Evolutionary conservation across 2,113 vertebrate species (phyloP), one percentile per base, ranked within the genome.

Genomic region (Scatophagus argus): DNA sequence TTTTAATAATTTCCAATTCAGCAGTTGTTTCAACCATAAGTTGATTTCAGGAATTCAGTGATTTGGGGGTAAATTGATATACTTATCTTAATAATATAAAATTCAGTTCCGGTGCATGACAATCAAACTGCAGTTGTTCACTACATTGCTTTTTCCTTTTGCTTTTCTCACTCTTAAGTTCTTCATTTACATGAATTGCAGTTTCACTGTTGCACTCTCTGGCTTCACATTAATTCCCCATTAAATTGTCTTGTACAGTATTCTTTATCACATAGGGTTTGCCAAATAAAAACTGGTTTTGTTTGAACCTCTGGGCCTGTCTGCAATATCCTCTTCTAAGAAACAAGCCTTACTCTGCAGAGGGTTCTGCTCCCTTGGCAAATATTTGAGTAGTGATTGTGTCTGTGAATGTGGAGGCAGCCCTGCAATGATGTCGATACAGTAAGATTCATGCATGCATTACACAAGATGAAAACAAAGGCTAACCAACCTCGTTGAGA

Each of bases 251-350:
- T 89, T 80, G 1, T 73, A 67, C 63, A 82, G 60, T 82, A 47
- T 75, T 77, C 61, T 80, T 64, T 90, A 72, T 84, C 51, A 62
- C 52, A 63, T 6, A 8, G 21, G 27, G 19, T 78, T 78, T 88
- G 83, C 86, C 87, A 89, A 93, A 93, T 93, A 93, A 93, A 91
- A 77, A 74, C 25, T 46, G n/a, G 39, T 78, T 9, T 52, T 0
- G 44, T 86, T 81, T 64, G 3, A 78, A 71, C 25, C 21, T 74
- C 16, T 36, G 51, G 34, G 9, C 43, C 16, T 3, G 54, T 16
- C 38, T 3, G 3, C 59, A 1, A 21, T 58, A 32, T 81, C 68
- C 64, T 84, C 16, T 31, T 60, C 1, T 29, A 5, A 46, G 70
- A 8, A 34, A 23, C 11, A 36, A 72, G 16, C 68, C 38, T 69